Base-by-base conservation (phyloP, 2,113 vertebrate species). In the Tretioscincus oriximinensis region DNA sequence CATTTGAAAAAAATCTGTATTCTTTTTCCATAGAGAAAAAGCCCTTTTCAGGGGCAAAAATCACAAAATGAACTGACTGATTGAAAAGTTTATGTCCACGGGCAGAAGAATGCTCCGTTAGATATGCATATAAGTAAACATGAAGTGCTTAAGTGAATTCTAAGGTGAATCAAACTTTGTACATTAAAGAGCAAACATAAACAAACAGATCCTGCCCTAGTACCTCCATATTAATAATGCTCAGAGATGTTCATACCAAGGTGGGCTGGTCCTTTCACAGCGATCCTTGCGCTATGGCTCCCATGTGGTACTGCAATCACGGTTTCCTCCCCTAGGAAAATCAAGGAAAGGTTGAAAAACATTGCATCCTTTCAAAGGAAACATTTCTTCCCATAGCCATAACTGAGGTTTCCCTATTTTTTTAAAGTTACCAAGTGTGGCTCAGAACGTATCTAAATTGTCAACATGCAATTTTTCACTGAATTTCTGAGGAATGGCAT, bases 221-320 rank as follows among this genome's bases (percentile, higher is more conserved):
- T 69, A 80, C 73, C 54, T 84, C 49, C n/a, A 71, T 82, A 20
- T 31, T 22, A 84, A 73, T 41, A 85, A 81, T 35, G 79, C 16
- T 89, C 69, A 85, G 85, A 89, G 74, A 29, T 78, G 82, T 47
- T 86, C 92, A 81, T 93, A 99, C 98, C 93, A 76, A 99, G 95
- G 75, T 91, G 92, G 68, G 95, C 97, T 12, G 97, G 96, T 83
- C 98, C 98, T 90, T 97, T 98, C 69, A 96, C 91, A 2, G 94
- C 96, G 86, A 98, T 95, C 90, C 97, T 94, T 92, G 97, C 94
- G 22, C 95, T 96, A 72, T 97, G 95, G 73, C 98, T 98, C 79
- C 98, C 97, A 90, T 96, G 83, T 0, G 97, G 97, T 35, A 98
- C 95, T 85, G 97, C 97, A 78, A 98, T 95, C 90, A 96, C 91